phyloP scores from a whole-genome alignment of 2,113 vertebrate species.

The Glaucomys volans region DNA sequence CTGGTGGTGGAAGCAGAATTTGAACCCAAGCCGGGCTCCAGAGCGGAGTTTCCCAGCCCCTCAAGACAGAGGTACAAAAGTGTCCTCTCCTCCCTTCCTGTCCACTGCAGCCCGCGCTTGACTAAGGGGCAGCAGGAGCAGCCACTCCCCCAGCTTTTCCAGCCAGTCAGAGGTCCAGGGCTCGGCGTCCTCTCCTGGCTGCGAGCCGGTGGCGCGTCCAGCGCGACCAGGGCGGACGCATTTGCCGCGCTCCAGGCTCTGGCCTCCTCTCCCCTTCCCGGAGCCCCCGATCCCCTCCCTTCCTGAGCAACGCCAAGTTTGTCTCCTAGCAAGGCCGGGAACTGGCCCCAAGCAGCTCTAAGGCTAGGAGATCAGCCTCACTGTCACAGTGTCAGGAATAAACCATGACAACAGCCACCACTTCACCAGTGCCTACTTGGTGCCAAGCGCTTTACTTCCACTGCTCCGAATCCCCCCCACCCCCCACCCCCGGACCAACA shows the following conservation, averaged over 20 bases:
- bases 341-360: neutral
- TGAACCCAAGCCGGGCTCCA: constrained; percentile 20
- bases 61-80: neutral
- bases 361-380: neutral
- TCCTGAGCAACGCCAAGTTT: constrained; percentile 56
- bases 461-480: neutral
- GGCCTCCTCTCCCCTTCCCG: neutral
- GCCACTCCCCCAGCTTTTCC: neutral
- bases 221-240: neutral
- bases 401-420: neutral
- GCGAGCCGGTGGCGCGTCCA: neutral
- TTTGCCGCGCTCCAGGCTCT: neutral
- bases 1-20: neutral
- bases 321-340: constrained; percentile 36
- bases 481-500: rapidly evolving
- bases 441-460: neutral
- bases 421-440: neutral
- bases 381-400: neutral
- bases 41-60: neutral
- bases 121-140: neutral
- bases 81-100: neutral
- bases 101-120: neutral
- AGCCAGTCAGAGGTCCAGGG: neutral
- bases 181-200: neutral
- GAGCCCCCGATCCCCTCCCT: neutral